Percentiles rank a stretch among this genome's conserved stretches.
Evolutionary conservation across 2,113 vertebrate genomes (phyloP).

Genomic region (Silurus asotus): DNA sequence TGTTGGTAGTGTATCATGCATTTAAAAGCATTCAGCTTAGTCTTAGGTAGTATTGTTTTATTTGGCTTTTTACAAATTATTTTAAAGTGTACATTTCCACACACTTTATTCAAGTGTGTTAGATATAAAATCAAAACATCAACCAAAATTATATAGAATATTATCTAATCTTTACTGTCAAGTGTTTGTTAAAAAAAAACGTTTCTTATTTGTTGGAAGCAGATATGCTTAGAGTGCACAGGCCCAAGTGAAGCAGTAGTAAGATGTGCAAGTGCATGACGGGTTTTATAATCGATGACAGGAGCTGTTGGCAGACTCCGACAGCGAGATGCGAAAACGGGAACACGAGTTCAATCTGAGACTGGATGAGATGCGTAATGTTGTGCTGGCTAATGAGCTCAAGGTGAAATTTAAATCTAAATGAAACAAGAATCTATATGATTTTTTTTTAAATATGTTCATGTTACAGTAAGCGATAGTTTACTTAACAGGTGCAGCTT

Average conservation of each 20-base stretch:
- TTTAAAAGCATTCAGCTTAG: not conserved
- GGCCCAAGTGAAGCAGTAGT: not conserved
- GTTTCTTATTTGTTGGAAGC: not conserved
- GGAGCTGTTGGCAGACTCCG: slow-evolving; percentile 75
- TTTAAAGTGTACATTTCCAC: not conserved
- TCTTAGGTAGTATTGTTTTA: not conserved
- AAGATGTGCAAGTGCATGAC: not conserved
- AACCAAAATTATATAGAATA: not conserved
- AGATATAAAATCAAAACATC: not conserved
- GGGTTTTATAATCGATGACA: slow-evolving; percentile 51
- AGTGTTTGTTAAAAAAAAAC: not conserved
- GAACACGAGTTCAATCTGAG: slow-evolving; percentile 72
- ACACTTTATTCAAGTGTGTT: not conserved
- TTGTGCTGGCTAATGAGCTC: slow-evolving; percentile 70
- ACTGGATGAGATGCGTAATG: slow-evolving; percentile 66
- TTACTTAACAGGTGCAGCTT: slow-evolving; percentile 70
- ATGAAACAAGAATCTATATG: not conserved
- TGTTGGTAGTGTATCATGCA: not conserved
- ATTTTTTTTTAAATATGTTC: not conserved
- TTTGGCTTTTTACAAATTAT: not conserved
- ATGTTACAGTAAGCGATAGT: not conserved
- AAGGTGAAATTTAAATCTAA: slow-evolving; percentile 64
- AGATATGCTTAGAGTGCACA: not conserved
- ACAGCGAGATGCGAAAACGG: slow-evolving; percentile 65
- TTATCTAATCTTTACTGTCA: not conserved